Evolutionary conservation across 2,113 vertebrate genomes (phyloP), one percentile per base, ranked within the genome.

Genomic region (Orientallactaga bullata): DNA sequence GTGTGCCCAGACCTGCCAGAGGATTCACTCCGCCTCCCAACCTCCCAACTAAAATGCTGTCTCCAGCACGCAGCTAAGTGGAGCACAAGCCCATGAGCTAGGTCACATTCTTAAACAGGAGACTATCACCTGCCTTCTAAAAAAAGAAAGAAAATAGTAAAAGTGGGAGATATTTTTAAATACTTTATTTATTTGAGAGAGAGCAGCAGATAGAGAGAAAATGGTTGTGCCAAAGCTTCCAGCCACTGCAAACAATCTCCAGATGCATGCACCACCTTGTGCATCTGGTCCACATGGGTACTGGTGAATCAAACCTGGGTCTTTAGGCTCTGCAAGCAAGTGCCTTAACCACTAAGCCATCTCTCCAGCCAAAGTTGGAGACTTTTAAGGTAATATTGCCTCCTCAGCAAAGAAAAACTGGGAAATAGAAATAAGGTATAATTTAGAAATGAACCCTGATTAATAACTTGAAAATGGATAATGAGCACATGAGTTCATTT

Each of bases 391-490:
- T 21, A 47, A 61, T 7, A 78, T 66, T 92, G 9, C 66, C 28
- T 93, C 39, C 73, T 65, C 7, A 51, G 51, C 68, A 94, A 84
- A 61, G n/a, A 65, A 63, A 89, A 90, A 39, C 77, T 83, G n/a
- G n/a, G 92, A 89, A 89, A 63, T 10, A 95, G 24, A 95, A 93
- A 83, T 17, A 95, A n/a, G 9, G 39, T 65, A 35, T 93, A 93
- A 91, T 90, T 94, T 87, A 92, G 71, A 94, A 95, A 77, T 94
- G 51, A 95, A 76, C 77, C 69, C 11, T 88, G 60, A 85, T 60
- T 78, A 51, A 63, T 94, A 90, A 74, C 92, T 28, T 83, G 58
- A 77, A 86, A 28, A 13, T 80, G 37, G 37, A 23, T 90, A 51
- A 91, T 35, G 16, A 72, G 20, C 17, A 85, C 26, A 37, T 63